Base-by-base conservation (phyloP, 2,113 vertebrate species). In the Labeo rohita region DNA sequence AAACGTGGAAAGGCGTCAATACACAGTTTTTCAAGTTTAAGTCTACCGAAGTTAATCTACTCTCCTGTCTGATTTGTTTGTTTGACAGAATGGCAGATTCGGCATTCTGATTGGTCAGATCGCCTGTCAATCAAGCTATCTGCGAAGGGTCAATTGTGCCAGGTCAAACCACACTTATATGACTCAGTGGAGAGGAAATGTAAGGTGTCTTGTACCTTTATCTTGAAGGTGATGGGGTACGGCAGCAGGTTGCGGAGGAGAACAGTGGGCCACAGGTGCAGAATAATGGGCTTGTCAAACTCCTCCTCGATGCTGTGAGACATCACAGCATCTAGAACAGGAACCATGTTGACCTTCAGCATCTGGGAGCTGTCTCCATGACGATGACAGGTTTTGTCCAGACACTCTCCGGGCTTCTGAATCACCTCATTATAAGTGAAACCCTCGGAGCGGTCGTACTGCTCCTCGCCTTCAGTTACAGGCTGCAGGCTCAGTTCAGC, bases 211-310 rank as follows among this genome's bases (percentile, higher is more conserved):
- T 63, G 81, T 92, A 97, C 96, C 96, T 96, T 90, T 84, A 96
- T 47, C 50, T 90, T 95, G 61, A 96, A 99, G 83, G 93, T 90
- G 86, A 99, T 94, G 34, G 96, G 92, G 87, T 98, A 99, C n/a
- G 98, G 98, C 90, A 99, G 95, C 85, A 98, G 94, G 92, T 99
- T 99, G 65, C 94, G 95, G 3, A 99, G 95, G 89, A 98, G 93
- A 83, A 98, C 91, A 52, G 96, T 94, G 76, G 98, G 97, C 98
- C 98, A 99, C 83, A 99, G 92, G 91, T 99, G 98, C 74, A 99
- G 93, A 89, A 98, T 90, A 3, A 96, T 97, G n/a, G 98, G 97
- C 83, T 97, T 94, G 82, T 98, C 97, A 90, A 96, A 97, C 10
- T 95, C 91, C 81, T 97, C 95, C 92, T 96, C 96, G 0, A 93